Evolutionary conservation across 2,888 invertebrate species (phyloP).

Genomic region (Strigamia transsilvanica): DNA sequence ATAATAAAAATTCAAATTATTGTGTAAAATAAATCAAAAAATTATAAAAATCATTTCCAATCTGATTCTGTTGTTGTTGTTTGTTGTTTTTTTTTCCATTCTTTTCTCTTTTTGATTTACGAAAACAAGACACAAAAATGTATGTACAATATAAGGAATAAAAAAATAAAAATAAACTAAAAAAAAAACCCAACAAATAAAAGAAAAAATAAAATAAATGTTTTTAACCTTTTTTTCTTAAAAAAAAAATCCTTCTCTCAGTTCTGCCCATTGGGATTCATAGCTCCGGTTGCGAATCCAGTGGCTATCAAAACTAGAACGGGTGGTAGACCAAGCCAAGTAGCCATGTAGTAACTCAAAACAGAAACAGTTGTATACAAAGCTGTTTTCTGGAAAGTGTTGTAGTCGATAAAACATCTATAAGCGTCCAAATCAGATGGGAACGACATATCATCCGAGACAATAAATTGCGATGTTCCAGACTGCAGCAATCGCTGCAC

Average conservation of each 20-base stretch:
- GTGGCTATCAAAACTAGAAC: conserved; percentile 20
- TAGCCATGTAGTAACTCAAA: conserved; percentile 24
- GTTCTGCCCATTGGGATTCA: conserved; percentile 3
- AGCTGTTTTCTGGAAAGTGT: conserved; percentile 11
- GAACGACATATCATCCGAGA: not conserved
- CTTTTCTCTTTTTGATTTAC: not conserved
- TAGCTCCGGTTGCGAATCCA: conserved; percentile 26
- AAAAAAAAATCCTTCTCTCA: not conserved
- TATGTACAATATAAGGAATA: not conserved
- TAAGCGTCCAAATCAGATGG: not conserved
- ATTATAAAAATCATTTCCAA: not conserved
- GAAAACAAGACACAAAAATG: conserved; percentile 3
- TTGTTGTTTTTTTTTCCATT: not conserved
- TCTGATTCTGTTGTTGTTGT: not conserved
- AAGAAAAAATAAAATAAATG: not conserved
- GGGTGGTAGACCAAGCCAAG: conserved; percentile 32
- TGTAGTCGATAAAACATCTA: not conserved
- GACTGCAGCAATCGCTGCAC: not conserved
- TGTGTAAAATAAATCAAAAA: conserved; percentile 12
- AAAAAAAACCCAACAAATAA: too few species aligned
- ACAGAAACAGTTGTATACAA: conserved; percentile 10
- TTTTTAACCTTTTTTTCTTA: not conserved
- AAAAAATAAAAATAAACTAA: too few species aligned
- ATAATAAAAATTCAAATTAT: not conserved
- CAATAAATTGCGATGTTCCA: not conserved